A percentile compares a stretch with the other conserved stretches of the same genome.
Conservation (phyloP, 2,113 vertebrate genomes). For the Pelecanus crispus region DNA sequence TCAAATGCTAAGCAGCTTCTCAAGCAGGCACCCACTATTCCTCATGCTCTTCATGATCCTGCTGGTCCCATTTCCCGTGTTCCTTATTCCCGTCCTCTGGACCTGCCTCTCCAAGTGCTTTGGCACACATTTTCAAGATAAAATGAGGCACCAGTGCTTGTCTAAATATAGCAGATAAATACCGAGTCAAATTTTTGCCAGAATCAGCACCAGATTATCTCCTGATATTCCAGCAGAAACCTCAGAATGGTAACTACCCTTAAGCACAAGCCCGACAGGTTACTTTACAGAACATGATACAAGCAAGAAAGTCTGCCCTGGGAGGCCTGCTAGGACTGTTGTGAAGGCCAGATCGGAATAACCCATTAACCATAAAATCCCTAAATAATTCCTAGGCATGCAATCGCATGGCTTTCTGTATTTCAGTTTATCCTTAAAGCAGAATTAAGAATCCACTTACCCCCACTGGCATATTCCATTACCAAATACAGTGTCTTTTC, state of each 20-base stretch:
- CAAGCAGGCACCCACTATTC: neutral
- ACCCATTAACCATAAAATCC: neutral
- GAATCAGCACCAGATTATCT: neutral
- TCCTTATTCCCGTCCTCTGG: neutral
- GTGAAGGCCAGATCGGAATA: neutral
- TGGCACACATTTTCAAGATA: neutral
- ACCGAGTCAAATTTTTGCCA: neutral
- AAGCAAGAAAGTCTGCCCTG: neutral
- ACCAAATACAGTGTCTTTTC: slow-evolving; percentile 95
- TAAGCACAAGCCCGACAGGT: neutral
- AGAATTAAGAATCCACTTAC: slow-evolving; percentile 73
- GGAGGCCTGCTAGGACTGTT: neutral
- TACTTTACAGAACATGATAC: neutral
- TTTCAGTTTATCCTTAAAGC: neutral
- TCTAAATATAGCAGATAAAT: neutral
- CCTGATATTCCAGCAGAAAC: neutral
- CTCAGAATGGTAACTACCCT: neutral
- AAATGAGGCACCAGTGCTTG: neutral
- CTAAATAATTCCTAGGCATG: neutral
- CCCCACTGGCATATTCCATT: slow-evolving; percentile 95
- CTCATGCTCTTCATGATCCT: neutral
- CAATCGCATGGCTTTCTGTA: neutral
- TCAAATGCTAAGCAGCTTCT: neutral
- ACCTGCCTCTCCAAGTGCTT: neutral
- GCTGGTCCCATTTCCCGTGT: neutral